Base-by-base conservation (phyloP, 2,797 vertebrate species). In the Melanogrammus aeglefinus region DNA sequence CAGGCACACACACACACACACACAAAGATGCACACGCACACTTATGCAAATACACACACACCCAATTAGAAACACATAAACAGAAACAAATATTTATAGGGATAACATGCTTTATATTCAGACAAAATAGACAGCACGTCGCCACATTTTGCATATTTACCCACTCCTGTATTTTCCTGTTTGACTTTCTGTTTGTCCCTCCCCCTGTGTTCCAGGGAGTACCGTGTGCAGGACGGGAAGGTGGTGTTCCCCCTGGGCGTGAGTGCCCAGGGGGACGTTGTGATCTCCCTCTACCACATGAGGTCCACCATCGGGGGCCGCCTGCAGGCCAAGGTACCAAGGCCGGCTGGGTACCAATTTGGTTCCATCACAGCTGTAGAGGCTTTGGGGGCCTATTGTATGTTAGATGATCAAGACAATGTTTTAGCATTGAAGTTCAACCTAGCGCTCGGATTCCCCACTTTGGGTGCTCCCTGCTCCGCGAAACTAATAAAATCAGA, bases 251-350 rank as follows among this genome's bases (percentile, higher is more conserved):
- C 96, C 0, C 90, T 99, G 85, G 96, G 94, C 75, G 96, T 97
- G 84, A 98, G 96, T 1, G 96, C 95, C n/a, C 97, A 99, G 76
- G 98, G 98, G 75, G 98, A 99, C 13, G 96, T 99, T 3, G 94
- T 99, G 9, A 93, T 99, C 79, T 96, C 97, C 6, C 93, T 98
- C 85, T 98, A 95, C 83, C 98, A 99, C 82, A 96, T 99, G 96
- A 95, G 98, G 87, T 99, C 97, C 0, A 98, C 97, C 84, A 97
- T 99, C 0, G 97, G 97, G 76, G 97, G 97, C 89, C 95, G 97
- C 75, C 95, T 99, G 79, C 98, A 99, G 88, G 97, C 98, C 81
- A 99, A 99, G 95, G 98, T 99, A 94, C n/a, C 8, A 14, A 44
- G 41, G 14, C 41, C 16, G 4, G 44, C 38, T 39, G 38, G 38